These are phyloP conservation scores for Epizoanthus fatuus DNA, from an alignment of 92 coral and sea anemone genomes.

Conservation along the genomic window DNA sequence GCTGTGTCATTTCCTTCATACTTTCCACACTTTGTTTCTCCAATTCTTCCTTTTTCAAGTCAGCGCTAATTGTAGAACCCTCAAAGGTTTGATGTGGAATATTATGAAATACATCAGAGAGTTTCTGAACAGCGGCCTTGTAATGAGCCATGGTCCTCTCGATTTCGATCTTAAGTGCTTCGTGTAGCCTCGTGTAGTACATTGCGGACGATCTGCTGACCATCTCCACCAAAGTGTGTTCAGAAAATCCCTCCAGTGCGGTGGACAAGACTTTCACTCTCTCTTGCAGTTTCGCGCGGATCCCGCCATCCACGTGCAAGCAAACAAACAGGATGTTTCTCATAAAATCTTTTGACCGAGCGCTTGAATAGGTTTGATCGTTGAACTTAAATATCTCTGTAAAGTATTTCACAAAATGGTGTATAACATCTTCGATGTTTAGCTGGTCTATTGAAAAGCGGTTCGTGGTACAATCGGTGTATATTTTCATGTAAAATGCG, in stretches of 20 bases:
- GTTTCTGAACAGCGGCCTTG: conserved; percentile 72
- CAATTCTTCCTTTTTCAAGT: conserved; percentile 54
- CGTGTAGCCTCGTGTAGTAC: conserved; percentile 76
- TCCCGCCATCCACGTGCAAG: conserved; percentile 61
- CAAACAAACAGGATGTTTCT: conserved; percentile 74
- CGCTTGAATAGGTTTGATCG: conserved; percentile 87
- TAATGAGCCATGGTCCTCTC: conserved; percentile 74
- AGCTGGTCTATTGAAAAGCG: conserved; percentile 70
- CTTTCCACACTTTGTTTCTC: conserved; percentile 62
- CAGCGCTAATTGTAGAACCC: conserved; percentile 35
- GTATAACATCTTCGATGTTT: conserved; percentile 76
- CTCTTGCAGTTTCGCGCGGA: conserved; percentile 62
- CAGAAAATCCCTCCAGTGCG: conserved; percentile 73
- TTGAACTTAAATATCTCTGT: conserved; percentile 82
- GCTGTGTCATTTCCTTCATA: conserved; percentile 70
- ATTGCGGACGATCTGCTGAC: conserved; percentile 76
- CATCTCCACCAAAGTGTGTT: conserved; percentile 78
- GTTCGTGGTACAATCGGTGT: conserved; percentile 66
- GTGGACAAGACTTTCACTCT: conserved; percentile 67
- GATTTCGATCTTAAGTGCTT: conserved; percentile 79
- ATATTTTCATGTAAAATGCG: conserved; percentile 79
- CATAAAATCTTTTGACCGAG: conserved; percentile 83
- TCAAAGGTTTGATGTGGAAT: conserved; percentile 68
- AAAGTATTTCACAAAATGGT: conserved; percentile 80
- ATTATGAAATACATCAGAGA: conserved; percentile 69